Evolutionary conservation across 2,797 vertebrate genomes (phyloP), one percentile per base, ranked within the genome.

Genomic region (Eospalax fontanierii): DNA sequence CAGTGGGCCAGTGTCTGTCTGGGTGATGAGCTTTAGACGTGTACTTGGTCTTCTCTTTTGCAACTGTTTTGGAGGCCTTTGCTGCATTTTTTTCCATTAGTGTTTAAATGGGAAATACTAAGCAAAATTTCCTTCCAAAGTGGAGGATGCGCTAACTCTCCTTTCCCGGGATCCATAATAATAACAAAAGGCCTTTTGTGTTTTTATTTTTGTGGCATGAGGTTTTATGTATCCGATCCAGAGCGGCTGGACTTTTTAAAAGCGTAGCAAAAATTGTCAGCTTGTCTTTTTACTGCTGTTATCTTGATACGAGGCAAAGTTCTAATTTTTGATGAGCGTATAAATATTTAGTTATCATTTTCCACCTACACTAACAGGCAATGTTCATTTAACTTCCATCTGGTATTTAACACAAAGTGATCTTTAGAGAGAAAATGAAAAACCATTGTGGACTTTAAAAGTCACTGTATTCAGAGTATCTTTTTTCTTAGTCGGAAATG

Each of bases 341-440:
- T 76, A 89, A 70, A 90, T 79, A 83, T 73, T 95, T 83, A 16
- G 35, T 68, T n/a, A 46, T 74, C 61, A 12, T 71, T 95, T 92
- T 75, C 66, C 35, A 10, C 79, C 71, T 76, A 26, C 6, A 63
- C 68, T 89, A 74, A 24, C 68, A 68, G 59, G 57, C 50, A 81
- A 80, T 43, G 35, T 91, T 84, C 33, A 28, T 86, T n/a, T 81
- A 22, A 21, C 76, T 90, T 80, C 21, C 11, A 22, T 85, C 85
- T 68, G 43, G 24, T 63, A 0, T 21, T 43, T 79, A 65, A 70
- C 75, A 73, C 18, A 80, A 90, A 90, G 43, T 18, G 24, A 35
- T 75, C 50, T 88, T 70, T 85, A 43, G n/a, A 35, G 74, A 7
- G 5, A 15, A 61, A 84, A 89, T 74, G 10, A 91, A 71, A 90